phyloP scores from a whole-genome alignment of 2,797 vertebrate genomes.

The Alosa sapidissima region DNA sequence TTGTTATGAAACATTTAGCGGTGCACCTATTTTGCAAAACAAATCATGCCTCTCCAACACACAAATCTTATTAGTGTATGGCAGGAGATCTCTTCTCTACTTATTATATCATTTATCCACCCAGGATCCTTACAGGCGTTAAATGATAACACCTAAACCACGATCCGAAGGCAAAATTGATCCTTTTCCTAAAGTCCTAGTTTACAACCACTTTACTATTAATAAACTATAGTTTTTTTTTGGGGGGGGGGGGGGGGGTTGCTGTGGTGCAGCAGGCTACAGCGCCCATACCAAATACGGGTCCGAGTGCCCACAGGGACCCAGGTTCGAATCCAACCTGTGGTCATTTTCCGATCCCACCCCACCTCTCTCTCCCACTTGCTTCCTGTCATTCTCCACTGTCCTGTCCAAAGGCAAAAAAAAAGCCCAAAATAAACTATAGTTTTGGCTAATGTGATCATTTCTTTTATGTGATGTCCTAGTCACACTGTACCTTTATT shows the following conservation, averaged over 20 bases:
- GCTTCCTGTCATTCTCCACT: no score
- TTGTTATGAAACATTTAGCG: constrained; percentile 20
- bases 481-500: no score
- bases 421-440: not conserved
- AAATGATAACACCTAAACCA: not conserved
- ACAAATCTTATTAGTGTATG: not conserved
- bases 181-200: not conserved
- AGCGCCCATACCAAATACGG: no score
- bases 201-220: not conserved
- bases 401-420: no score
- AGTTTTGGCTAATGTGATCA: not conserved
- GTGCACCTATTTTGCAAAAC: constrained; percentile 17
- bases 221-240: not conserved
- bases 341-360: no score
- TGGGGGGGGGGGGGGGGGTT: no score
- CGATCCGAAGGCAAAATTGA: not conserved
- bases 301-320: no score
- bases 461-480: not conserved
- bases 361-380: no score
- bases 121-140: not conserved
- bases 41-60: constrained; percentile 15
- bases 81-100: not conserved
- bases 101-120: not conserved
- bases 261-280: no score
- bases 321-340: no score